These are phyloP conservation scores for Acipenser transmontanus DNA, from an alignment of 2,797 vertebrate species.

Conservation along the genomic window DNA sequence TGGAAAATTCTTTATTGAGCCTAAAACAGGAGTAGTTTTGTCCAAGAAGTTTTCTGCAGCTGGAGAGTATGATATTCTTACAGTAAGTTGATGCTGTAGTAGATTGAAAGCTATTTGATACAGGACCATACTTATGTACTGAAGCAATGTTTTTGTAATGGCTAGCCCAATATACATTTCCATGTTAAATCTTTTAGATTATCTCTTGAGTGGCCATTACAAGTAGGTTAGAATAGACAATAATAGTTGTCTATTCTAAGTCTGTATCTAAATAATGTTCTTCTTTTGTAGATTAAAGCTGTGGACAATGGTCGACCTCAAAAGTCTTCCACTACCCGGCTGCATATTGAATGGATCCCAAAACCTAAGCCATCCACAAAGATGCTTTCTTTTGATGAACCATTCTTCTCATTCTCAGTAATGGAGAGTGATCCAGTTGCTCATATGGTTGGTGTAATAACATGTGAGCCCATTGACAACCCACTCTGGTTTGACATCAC, in stretches of 20 bases:
- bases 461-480: conserved; percentile 70
- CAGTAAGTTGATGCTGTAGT: conserved; percentile 55
- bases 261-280: background rate
- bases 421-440: conserved; percentile 80
- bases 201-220: no score
- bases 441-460: conserved; percentile 83
- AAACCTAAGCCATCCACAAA: conserved; percentile 69
- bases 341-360: conserved; percentile 88
- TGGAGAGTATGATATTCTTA: conserved; percentile 84
- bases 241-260: background rate
- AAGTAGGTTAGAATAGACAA: no score
- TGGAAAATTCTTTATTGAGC: conserved; percentile 85
- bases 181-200: background rate
- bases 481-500: conserved; percentile 89
- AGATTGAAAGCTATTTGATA: no score
- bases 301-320: conserved; percentile 85
- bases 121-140: no score
- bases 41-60: conserved; percentile 85
- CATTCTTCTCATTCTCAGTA: conserved; percentile 82
- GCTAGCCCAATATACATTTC: background rate
- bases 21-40: conserved; percentile 82
- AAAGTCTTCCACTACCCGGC: conserved; percentile 77
- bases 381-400: conserved; percentile 76
- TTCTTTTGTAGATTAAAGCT: conserved; percentile 78
- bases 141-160: no score